phyloP scores from a whole-genome alignment of 1,140 invertebrate species.

The Adoxophyes honmai region DNA sequence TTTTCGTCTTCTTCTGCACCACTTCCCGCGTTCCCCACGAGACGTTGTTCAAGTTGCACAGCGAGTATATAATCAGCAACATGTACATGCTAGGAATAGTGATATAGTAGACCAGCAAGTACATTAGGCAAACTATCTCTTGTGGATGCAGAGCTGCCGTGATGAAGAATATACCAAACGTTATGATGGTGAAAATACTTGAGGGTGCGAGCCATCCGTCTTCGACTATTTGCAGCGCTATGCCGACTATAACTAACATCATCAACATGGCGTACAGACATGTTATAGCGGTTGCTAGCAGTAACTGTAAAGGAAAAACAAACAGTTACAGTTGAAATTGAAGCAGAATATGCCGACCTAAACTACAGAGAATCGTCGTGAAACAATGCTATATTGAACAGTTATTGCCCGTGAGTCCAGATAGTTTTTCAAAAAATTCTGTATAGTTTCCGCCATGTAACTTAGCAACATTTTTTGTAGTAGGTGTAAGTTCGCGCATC shows the following conservation, averaged over 20 bases:
- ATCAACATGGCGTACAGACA: slow-evolving; percentile 94
- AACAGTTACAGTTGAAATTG: too few species aligned
- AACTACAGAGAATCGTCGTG: too few species aligned
- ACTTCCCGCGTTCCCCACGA: slow-evolving; percentile 94
- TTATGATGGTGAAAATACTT: slow-evolving; percentile 86
- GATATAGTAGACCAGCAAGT: slow-evolving; percentile 91
- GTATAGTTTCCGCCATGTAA: too few species aligned
- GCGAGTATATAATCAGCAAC: slow-evolving; percentile 92
- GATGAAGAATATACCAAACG: slow-evolving; percentile 67
- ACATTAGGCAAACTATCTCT: slow-evolving; percentile 87
- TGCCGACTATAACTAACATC: slow-evolving; percentile 94
- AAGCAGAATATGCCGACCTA: too few species aligned
- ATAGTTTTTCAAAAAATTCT: too few species aligned
- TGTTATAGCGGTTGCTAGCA: slow-evolving; percentile 94
- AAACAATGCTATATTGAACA: too few species aligned
- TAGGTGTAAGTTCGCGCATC: too few species aligned
- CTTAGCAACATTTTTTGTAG: too few species aligned
- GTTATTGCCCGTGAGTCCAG: too few species aligned
- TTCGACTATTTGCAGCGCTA: slow-evolving; percentile 87
- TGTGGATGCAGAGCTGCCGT: slow-evolving; percentile 89
- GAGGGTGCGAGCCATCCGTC: slow-evolving; percentile 89
- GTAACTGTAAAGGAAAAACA: slow-evolving; percentile 81
- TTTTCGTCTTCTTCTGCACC: slow-evolving; percentile 83
- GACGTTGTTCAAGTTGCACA: slow-evolving; percentile 94
- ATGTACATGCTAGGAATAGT: slow-evolving; percentile 97